Evolutionary conservation across 2,888 invertebrate species (phyloP), one percentile per base, ranked within the genome.

Genomic region (Watsonalla cultraria): DNA sequence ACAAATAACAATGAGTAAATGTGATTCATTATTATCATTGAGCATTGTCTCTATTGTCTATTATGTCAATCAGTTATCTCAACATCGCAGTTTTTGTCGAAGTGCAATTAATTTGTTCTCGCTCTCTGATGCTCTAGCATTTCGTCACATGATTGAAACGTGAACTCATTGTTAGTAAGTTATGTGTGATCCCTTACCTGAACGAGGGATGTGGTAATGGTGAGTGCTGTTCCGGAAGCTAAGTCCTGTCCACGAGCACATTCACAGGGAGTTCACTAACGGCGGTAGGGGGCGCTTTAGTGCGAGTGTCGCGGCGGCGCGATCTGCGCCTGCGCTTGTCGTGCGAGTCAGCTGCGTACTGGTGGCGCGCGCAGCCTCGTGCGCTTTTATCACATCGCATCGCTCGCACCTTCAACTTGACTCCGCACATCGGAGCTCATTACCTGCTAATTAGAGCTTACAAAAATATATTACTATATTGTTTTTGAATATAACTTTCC

Each of bases 311-410:
- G 74, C 74, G 76, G 59, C 24, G 61, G 62, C 67, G 56, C 59
- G 57, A 51, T 46, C 60, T 65, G 73, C 80, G 86, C 86, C 77
- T 78, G 84, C 84, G 82, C 66, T 74, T 76, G 68, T 65, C 76
- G 70, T 71, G 80, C 78, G 76, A 76, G 82, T 80, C 73, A 74
- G 72, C 59, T 79, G 72, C 74, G 76, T 86, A 90, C 90, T 90
- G 87, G 68, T 84, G 75, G 80, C 82, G 86, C 86, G 87, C 87
- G 87, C 74, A 70, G 64, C 61, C 68, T 62, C 76, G 56, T 76
- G 66, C 80, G 80, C 87, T 90, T 90, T 83, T 90, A 90, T 88
- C 85, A 90, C 77, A 84, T 87, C 83, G 82, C 76, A 76, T 74
- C 75, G 72, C 74, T 70, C 76, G 75, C 80, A 78, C 85, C 87